A percentile compares a stretch with the other conserved stretches of the same genome.
These are phyloP conservation scores for Syrphus vitripennis DNA, from an alignment of 2,888 invertebrate species.

Conservation along the genomic window DNA sequence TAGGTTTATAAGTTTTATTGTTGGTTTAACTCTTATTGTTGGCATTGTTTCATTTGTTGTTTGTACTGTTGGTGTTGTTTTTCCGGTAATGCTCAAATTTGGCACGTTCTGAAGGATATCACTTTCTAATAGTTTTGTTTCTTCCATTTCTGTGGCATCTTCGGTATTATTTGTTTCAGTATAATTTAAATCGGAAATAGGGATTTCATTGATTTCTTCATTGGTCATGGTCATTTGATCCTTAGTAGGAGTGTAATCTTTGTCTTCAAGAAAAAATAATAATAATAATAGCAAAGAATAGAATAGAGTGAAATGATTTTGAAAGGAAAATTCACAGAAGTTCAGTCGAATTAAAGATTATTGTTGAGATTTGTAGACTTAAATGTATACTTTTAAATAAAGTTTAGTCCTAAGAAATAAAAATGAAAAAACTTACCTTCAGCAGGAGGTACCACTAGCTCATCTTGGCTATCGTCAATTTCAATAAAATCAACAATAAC, in stretches of 20 bases:
- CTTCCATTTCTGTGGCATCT: neutral
- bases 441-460: too few species aligned
- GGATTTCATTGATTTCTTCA: neutral
- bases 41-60: neutral
- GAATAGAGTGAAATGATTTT: too few species aligned
- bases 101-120: neutral
- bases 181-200: neutral
- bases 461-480: slow-evolving; percentile 36
- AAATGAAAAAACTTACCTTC: neutral
- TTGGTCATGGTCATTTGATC: neutral
- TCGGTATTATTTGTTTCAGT: neutral
- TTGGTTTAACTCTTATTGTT: neutral
- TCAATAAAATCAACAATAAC: slow-evolving; percentile 14
- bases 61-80: neutral
- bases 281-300: too few species aligned
- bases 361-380: too few species aligned
- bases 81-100: neutral
- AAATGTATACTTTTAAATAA: too few species aligned
- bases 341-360: too few species aligned
- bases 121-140: neutral
- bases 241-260: neutral
- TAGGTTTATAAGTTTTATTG: slow-evolving; percentile 32
- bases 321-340: too few species aligned
- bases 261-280: neutral
- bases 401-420: neutral